phyloP scores from a whole-genome alignment of 30 jellyfish, hydroid and myxozoan genomes.

The Phacellophora camtschatica region DNA sequence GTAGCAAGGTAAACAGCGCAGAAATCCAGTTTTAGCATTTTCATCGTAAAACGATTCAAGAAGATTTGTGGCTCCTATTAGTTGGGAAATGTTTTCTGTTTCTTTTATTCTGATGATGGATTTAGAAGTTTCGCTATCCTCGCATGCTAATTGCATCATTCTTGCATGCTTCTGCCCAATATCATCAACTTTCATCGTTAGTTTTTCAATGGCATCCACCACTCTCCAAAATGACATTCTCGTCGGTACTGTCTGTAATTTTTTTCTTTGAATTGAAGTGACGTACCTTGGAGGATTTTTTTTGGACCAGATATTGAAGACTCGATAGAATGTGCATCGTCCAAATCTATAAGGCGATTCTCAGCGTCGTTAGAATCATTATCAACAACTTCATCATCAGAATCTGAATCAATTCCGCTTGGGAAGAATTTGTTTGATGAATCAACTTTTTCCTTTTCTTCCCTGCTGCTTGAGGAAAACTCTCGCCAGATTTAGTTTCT shows the following conservation, averaged over 20 bases:
- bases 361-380: neutral
- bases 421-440: neutral
- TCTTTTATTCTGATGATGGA: neutral
- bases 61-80: conserved; percentile 3
- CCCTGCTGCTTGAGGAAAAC: neutral
- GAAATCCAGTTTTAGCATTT: conserved; percentile 2
- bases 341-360: neutral
- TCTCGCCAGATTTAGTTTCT: neutral
- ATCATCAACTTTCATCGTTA: conserved; percentile 29
- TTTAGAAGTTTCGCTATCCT: neutral
- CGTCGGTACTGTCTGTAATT: neutral
- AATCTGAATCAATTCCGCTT: neutral
- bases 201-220: conserved; percentile 14
- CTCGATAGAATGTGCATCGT: neutral
- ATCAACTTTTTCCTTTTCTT: neutral
- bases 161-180: neutral
- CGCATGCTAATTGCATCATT: conserved; percentile 12
- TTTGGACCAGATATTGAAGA: too few relatives aligned
- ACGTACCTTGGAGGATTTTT: neutral
- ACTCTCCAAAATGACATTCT: conserved; percentile 8
- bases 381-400: neutral
- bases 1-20: conserved; percentile 29
- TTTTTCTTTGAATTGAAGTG: neutral
- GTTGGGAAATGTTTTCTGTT: conserved; percentile 19
- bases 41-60: conserved; percentile 52